Percentiles rank a stretch among this genome's conserved stretches.
Evolutionary conservation across 2,888 invertebrate genomes (phyloP).

Genomic region (Oscheius onirici): DNA sequence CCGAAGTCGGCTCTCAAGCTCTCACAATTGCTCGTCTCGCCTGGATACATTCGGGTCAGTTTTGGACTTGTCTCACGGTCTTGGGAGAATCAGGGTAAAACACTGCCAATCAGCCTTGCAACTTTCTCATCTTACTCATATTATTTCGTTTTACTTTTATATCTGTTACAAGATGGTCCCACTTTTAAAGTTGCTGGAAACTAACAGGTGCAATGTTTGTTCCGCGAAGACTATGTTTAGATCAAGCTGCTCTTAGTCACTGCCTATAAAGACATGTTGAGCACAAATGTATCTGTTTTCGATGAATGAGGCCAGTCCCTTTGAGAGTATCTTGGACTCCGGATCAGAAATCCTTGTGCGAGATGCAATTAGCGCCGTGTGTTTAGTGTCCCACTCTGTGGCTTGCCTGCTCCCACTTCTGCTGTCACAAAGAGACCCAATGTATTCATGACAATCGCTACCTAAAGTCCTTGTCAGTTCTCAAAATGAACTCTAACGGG

Average conservation of each 20-base stretch:
- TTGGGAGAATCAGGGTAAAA: no score
- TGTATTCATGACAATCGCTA: conserved; percentile 34
- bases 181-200: no score
- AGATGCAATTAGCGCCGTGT: conserved; percentile 28
- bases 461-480: conserved; percentile 6
- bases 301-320: background rate
- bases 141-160: no score
- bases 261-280: no score
- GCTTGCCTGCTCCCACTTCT: conserved; percentile 3
- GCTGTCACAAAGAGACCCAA: conserved; percentile 13
- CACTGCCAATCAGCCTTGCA: no score
- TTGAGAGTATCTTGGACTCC: background rate
- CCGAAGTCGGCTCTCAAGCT: conserved; percentile 40
- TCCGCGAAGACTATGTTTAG: no score
- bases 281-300: no score
- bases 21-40: conserved; percentile 60
- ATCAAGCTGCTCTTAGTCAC: no score
- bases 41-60: conserved; percentile 65
- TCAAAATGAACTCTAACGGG: conserved; percentile 3
- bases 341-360: conserved; percentile 10
- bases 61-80: background rate
- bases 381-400: conserved; percentile 23
- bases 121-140: no score
- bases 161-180: no score
- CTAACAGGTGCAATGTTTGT: no score